Evolutionary conservation across 2,888 invertebrate genomes (phyloP).

Genomic region (Megastigmus dorsalis): DNA sequence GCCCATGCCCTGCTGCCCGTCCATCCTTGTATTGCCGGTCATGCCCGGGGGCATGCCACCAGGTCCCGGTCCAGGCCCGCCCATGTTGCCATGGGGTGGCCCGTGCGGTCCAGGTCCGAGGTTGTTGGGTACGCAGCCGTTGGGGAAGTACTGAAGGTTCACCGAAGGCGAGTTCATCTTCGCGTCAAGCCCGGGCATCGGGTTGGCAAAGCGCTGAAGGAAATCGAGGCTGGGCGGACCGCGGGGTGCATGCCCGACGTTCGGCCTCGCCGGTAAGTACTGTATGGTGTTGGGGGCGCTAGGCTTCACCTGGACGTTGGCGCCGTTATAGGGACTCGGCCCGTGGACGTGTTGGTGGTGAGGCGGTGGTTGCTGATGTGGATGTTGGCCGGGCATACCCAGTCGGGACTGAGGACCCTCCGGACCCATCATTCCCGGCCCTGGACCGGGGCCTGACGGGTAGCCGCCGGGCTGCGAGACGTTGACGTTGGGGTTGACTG

Average conservation of each 20-base stretch:
- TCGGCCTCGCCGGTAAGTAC: conserved; percentile 96
- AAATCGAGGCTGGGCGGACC: conserved; percentile 93
- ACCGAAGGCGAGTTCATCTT: conserved; percentile 80
- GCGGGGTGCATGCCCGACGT: conserved; percentile 84
- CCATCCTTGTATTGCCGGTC: conserved; percentile 68
- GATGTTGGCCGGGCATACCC: conserved; percentile 57
- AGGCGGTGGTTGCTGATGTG: conserved; percentile 51
- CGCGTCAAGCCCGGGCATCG: conserved; percentile 78
- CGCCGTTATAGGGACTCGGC: conserved; percentile 81
- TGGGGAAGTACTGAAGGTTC: conserved; percentile 85
- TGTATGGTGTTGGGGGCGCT: conserved; percentile 98
- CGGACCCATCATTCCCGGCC: conserved; percentile 67
- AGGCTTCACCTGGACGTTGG: conserved; percentile 92
- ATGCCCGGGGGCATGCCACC: conserved; percentile 71
- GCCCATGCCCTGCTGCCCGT: conserved; percentile 63
- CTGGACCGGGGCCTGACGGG: conserved; percentile 76
- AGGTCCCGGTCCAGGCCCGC: conserved; percentile 74
- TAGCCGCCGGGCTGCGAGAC: conserved; percentile 45
- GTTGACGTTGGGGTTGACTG: conserved; percentile 46
- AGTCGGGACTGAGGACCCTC: conserved; percentile 76
- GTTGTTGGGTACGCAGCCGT: conserved; percentile 77
- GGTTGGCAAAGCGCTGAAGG: conserved; percentile 90
- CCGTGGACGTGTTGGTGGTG: conserved; percentile 63
- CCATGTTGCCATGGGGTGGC: conserved; percentile 70
- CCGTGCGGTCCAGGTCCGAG: conserved; percentile 62